phyloP scores from a whole-genome alignment of 2,797 vertebrate genomes.

The Lacerta agilis region DNA sequence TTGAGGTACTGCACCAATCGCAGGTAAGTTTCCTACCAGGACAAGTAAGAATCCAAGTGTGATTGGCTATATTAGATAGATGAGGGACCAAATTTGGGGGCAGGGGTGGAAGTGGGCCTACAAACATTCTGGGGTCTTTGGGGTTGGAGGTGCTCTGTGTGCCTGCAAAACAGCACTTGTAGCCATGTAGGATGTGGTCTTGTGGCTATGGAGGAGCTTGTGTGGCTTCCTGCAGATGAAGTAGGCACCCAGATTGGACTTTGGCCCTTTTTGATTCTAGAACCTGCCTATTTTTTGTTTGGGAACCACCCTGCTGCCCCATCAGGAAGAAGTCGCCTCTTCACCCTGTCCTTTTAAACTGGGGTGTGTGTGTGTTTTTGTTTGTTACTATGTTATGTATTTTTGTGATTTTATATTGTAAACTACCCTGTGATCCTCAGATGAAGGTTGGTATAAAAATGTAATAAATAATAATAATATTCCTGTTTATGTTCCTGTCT shows the following conservation, averaged over 20 bases:
- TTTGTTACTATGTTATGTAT: too few species aligned
- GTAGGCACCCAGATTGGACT: background rate
- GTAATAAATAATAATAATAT: too few species aligned
- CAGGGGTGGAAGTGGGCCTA: background rate
- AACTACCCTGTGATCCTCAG: too few species aligned
- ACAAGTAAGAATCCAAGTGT: background rate
- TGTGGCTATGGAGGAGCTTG: background rate
- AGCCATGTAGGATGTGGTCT: background rate
- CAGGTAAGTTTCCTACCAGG: slow-evolving; percentile 79
- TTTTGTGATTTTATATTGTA: too few species aligned
- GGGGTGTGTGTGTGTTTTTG: too few species aligned
- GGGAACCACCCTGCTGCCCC: background rate
- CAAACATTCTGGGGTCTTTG: background rate
- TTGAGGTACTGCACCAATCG: slow-evolving; percentile 90
- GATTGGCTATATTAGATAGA: background rate
- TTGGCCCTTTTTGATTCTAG: background rate
- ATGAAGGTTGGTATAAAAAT: too few species aligned
- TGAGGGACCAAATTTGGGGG: background rate
- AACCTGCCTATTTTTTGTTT: background rate
- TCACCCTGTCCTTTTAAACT: background rate
- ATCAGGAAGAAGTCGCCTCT: background rate
- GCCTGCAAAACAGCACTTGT: background rate
- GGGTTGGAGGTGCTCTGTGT: background rate
- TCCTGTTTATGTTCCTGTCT: background rate
- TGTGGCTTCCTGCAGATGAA: background rate